These are phyloP conservation scores for Perognathus longimembris DNA, from an alignment of 2,113 vertebrate species.

Conservation along the genomic window DNA sequence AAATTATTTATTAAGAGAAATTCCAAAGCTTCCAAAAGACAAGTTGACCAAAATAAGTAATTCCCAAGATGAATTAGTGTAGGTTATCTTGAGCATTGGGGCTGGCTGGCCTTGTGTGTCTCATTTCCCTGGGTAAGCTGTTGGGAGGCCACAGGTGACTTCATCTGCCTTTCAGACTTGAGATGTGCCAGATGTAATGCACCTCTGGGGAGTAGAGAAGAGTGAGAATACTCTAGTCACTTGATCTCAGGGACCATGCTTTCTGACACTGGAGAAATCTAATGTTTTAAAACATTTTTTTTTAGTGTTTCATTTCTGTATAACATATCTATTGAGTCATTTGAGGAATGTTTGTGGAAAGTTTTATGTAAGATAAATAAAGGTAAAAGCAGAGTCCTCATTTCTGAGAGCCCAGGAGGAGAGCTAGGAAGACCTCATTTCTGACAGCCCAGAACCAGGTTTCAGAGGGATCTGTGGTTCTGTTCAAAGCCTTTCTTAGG, in stretches of 20 bases:
- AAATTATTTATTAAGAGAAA: constrained; percentile 62
- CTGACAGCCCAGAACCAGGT: background rate
- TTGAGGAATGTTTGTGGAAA: constrained; percentile 47
- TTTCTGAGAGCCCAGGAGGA: background rate
- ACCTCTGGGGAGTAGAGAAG: background rate
- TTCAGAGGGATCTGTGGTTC: background rate
- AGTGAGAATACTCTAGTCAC: background rate
- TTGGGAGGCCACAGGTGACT: background rate
- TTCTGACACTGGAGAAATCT: constrained; percentile 36
- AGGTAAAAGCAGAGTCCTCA: constrained; percentile 10
- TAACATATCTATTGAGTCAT: constrained; percentile 28
- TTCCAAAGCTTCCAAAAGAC: constrained; percentile 58
- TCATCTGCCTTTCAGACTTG: background rate
- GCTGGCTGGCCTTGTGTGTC: background rate
- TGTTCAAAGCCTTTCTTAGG: too few relatives aligned
- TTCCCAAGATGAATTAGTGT: constrained; percentile 6
- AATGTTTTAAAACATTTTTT: constrained; percentile 4
- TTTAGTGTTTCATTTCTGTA: background rate
- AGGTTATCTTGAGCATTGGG: background rate
- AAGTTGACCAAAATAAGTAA: constrained; percentile 22
- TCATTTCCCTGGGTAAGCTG: constrained; percentile 30
- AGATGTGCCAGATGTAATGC: background rate
- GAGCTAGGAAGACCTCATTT: background rate
- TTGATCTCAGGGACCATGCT: background rate
- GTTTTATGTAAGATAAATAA: background rate